These are phyloP conservation scores for Albula goreensis DNA, from an alignment of 2,113 vertebrate species.

Conservation along the genomic window DNA sequence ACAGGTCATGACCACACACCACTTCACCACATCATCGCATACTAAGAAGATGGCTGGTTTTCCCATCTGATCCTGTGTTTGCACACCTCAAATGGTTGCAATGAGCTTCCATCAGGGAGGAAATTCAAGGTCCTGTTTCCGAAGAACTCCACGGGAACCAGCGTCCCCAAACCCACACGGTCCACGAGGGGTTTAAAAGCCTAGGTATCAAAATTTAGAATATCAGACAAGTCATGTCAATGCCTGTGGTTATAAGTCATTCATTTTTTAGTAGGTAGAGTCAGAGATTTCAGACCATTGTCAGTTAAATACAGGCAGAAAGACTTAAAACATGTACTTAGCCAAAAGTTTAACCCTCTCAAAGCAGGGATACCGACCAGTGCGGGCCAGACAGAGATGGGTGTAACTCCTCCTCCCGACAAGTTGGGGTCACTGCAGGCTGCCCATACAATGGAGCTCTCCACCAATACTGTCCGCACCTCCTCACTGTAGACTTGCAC, in stretches of 20 bases:
- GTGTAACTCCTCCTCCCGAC: slow-evolving; percentile 65
- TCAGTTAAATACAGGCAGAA: too few relatives aligned
- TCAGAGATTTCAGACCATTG: not conserved
- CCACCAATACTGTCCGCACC: slow-evolving; percentile 87
- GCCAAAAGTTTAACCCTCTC: too few relatives aligned
- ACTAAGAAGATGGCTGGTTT: not conserved
- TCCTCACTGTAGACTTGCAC: slow-evolving; percentile 92
- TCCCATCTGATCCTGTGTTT: not conserved
- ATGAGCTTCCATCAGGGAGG: slow-evolving; percentile 81
- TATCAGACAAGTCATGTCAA: not conserved
- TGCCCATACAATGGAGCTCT: slow-evolving; percentile 90
- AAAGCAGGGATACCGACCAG: slow-evolving; percentile 68
- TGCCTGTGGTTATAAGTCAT: not conserved
- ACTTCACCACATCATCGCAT: not conserved
- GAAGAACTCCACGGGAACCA: slow-evolving; percentile 92
- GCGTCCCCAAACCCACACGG: slow-evolving; percentile 85
- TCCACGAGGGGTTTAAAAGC: slow-evolving; percentile 81
- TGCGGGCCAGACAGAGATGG: slow-evolving; percentile 83
- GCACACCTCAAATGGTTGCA: slow-evolving; percentile 90
- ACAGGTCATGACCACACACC: not conserved
- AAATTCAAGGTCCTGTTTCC: slow-evolving; percentile 84
- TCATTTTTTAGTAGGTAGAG: not conserved
- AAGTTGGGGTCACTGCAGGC: slow-evolving; percentile 71
- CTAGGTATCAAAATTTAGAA: slow-evolving; percentile 38
- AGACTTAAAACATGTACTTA: too few relatives aligned